A percentile compares a stretch with the other conserved stretches of the same genome.
phyloP scores from a whole-genome alignment of 2,113 vertebrate genomes.

The Pionites leucogaster region DNA sequence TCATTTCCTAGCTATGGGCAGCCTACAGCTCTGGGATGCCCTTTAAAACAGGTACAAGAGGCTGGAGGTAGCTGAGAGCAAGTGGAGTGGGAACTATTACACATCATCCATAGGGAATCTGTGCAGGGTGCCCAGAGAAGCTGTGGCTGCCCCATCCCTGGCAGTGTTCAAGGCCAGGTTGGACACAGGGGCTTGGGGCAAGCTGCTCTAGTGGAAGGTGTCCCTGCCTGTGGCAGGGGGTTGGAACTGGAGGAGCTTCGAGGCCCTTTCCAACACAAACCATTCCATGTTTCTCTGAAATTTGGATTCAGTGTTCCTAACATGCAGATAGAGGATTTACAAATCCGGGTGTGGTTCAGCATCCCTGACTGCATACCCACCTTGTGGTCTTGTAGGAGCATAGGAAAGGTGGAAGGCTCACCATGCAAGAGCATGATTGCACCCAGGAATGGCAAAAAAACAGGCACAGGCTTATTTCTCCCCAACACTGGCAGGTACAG shows the following conservation, averaged over 20 bases:
- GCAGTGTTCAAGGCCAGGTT: too few species aligned
- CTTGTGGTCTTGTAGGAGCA: not conserved
- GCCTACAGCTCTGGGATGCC: not conserved
- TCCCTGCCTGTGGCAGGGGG: not conserved
- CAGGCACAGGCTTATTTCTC: accelerated
- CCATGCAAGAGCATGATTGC: not conserved
- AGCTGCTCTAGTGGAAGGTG: not conserved
- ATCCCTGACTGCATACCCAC: not conserved
- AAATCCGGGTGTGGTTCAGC: not conserved
- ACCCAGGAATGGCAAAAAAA: not conserved
- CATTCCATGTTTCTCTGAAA: not conserved
- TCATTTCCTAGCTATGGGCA: not conserved
- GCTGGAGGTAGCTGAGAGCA: not conserved
- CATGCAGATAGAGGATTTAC: not conserved
- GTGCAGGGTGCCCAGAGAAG: not conserved
- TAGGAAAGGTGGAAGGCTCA: not conserved
- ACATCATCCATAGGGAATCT: not conserved
- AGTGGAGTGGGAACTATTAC: not conserved
- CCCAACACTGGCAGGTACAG: not conserved
- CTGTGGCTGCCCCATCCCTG: not conserved
- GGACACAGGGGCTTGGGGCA: not conserved
- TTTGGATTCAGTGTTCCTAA: not conserved
- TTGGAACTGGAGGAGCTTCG: not conserved
- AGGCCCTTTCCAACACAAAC: not conserved
- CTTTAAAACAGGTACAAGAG: not conserved